phyloP scores from a whole-genome alignment of 2,888 invertebrate genomes.

The Drosophila atripex region DNA sequence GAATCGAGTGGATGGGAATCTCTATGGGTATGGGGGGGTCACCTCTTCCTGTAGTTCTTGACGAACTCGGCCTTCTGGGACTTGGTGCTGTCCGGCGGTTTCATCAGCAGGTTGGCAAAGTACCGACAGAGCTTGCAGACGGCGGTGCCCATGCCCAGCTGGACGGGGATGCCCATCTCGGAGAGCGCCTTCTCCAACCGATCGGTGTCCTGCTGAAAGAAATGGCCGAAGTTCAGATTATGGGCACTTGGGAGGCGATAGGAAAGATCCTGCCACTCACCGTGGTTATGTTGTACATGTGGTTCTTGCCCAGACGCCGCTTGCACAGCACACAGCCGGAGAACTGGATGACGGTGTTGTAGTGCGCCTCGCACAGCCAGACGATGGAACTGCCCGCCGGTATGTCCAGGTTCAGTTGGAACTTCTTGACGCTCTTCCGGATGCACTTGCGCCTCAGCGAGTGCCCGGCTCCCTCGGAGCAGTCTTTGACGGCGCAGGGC shows the following conservation, averaged over 20 bases:
- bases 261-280: conserved; percentile 63
- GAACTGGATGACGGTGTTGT: conserved; percentile 88
- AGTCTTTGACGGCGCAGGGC: conserved; percentile 88
- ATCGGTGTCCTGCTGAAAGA: conserved; percentile 85
- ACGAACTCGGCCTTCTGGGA: conserved; percentile 83
- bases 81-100: conserved; percentile 85
- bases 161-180: conserved; percentile 88
- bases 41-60: conserved; percentile 87
- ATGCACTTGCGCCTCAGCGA: conserved; percentile 90
- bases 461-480: conserved; percentile 86
- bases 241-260: no score
- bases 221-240: not conserved
- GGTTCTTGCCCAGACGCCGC: conserved; percentile 90
- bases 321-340: conserved; percentile 91
- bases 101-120: conserved; percentile 89
- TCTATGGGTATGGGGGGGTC: conserved; percentile 48
- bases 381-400: conserved; percentile 85
- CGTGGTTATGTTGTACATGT: conserved; percentile 89
- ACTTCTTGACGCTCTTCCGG: conserved; percentile 88
- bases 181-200: conserved; percentile 86
- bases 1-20: not conserved
- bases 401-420: conserved; percentile 87
- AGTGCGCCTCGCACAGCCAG: conserved; percentile 89
- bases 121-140: conserved; percentile 93
- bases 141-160: conserved; percentile 88